Base-by-base conservation (phyloP, 2,113 vertebrate genomes). In the Numida meleagris region DNA sequence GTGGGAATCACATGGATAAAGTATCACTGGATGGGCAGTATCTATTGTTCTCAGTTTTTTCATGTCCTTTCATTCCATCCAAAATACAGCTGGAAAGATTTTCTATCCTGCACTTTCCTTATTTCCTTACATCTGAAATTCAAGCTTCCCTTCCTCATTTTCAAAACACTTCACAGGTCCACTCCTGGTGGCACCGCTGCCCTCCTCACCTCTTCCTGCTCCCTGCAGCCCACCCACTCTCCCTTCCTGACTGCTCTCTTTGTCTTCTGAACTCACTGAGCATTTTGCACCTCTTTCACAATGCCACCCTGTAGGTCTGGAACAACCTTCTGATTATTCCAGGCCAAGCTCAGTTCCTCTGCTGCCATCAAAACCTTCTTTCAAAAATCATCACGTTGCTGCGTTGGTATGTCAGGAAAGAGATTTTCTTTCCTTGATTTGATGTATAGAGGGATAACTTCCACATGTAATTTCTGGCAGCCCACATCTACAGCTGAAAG, bases 291-390 rank as follows among this genome's bases (percentile, higher is more conserved):
- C 55, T 75, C 85, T 96, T 94, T 75, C 55, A 57, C 67, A 68
- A 9, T 72, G 70, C 83, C 88, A 94, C 92, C 87, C 78, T 89
- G 74, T 76, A 95, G 74, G 20, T 78, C 70, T 82, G 58, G 29
- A 93, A 96, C 89, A 96, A 16, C 31, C 42, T 87, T 61, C 48
- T 58, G 40, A 82, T 94, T 96, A 89, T 94, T 93, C 29, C 71
- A 33, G 43, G 29, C 7, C 48, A 77, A 93, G 46, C 10, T 48
- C 63, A 63, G 50, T 51, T 95, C 42, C 71, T 85, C n/a, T 36
- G 8, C 19, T 80, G 40, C 42, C 75, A 42, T 88, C 80, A 94
- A 91, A 87, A 10, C 21, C 24, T 72, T 36, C 50, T 84, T 82
- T 82, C 61, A 89, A 94, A 90, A 83, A 68, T 24, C 5, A 31